Percentiles rank a stretch among this genome's conserved stretches.
Conservation (phyloP, 2,888 invertebrate species). For the Portevinia maculata region DNA sequence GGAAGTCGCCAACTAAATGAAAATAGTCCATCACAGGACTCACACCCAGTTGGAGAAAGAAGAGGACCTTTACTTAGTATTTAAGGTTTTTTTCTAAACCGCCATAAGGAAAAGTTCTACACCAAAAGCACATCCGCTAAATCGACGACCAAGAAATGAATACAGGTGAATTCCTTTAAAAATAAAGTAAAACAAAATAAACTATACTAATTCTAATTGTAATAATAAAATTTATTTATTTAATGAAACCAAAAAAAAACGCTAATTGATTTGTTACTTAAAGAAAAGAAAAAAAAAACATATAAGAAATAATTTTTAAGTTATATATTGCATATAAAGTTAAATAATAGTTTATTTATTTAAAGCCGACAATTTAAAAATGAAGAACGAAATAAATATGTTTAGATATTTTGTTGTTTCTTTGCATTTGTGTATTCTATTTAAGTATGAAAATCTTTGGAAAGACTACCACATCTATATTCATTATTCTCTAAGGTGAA, state of each 20-base stretch:
- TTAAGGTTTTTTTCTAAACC: slow-evolving; percentile 40
- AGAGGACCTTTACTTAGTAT: slow-evolving; percentile 36
- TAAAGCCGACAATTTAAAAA: slow-evolving; percentile 38
- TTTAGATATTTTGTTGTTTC: slow-evolving; percentile 58
- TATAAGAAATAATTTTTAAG: slow-evolving; percentile 43
- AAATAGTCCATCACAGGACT: slow-evolving; percentile 10
- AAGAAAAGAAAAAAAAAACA: slow-evolving; percentile 10
- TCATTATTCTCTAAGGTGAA: too few relatives aligned
- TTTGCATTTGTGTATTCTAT: background rate
- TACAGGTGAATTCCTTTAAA: background rate
- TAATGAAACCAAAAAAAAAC: slow-evolving; percentile 51
- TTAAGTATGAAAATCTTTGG: too few relatives aligned
- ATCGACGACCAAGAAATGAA: too few relatives aligned
- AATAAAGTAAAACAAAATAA: slow-evolving; percentile 11
- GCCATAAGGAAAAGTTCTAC: slow-evolving; percentile 22
- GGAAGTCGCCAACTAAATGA: slow-evolving; percentile 75
- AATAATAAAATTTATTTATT: slow-evolving; percentile 61
- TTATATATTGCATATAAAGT: slow-evolving; percentile 41
- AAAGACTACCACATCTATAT: too few relatives aligned
- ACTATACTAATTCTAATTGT: slow-evolving; percentile 42
- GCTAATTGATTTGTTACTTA: slow-evolving; percentile 48
- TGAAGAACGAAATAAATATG: slow-evolving; percentile 47
- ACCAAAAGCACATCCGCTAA: too few relatives aligned
- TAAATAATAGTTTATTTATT: slow-evolving; percentile 64
- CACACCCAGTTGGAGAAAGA: slow-evolving; percentile 1